A percentile compares a stretch with the other conserved stretches of the same genome.
phyloP scores from a whole-genome alignment of 2,888 invertebrate species.

The Noctua comes region DNA sequence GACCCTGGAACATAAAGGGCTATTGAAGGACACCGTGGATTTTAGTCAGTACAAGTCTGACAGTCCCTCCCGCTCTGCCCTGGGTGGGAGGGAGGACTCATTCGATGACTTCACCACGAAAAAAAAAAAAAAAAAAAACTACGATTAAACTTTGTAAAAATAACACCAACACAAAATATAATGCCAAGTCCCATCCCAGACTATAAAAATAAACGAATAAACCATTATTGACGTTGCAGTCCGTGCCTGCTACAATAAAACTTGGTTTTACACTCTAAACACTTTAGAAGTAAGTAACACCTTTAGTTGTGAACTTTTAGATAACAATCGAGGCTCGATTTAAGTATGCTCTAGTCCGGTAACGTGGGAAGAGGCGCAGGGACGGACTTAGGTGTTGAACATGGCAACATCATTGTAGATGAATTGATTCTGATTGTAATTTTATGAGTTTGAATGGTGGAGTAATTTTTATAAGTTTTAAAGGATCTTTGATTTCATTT shows the following conservation, averaged over 20 bases:
- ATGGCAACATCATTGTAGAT: neutral
- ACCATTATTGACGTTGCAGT: slow-evolving; percentile 47
- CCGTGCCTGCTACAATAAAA: slow-evolving; percentile 34
- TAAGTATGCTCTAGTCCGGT: slow-evolving; percentile 42
- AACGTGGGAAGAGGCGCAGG: slow-evolving; percentile 30
- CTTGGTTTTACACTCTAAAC: slow-evolving; percentile 42
- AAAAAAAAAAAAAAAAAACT: too few relatives aligned
- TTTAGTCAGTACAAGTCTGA: too few relatives aligned
- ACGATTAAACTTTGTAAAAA: slow-evolving; percentile 10
- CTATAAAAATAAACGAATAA: slow-evolving; percentile 41
- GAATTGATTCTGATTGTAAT: slow-evolving; percentile 24
- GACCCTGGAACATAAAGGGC: too few relatives aligned
- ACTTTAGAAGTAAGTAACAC: slow-evolving; percentile 48
- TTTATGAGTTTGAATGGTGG: neutral
- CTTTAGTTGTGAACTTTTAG: slow-evolving; percentile 54
- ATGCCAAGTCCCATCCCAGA: neutral
- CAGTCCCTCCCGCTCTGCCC: too few relatives aligned
- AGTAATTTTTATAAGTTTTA: neutral
- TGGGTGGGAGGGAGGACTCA: too few relatives aligned
- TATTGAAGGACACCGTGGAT: too few relatives aligned
- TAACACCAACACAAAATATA: slow-evolving; percentile 15
- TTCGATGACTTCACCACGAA: too few relatives aligned
- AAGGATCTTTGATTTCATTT: neutral
- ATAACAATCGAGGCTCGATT: slow-evolving; percentile 51
- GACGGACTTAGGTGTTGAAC: slow-evolving; percentile 20